These are phyloP conservation scores for Eugnorisma glareosa DNA, from an alignment of 2,888 invertebrate genomes.

Conservation along the genomic window DNA sequence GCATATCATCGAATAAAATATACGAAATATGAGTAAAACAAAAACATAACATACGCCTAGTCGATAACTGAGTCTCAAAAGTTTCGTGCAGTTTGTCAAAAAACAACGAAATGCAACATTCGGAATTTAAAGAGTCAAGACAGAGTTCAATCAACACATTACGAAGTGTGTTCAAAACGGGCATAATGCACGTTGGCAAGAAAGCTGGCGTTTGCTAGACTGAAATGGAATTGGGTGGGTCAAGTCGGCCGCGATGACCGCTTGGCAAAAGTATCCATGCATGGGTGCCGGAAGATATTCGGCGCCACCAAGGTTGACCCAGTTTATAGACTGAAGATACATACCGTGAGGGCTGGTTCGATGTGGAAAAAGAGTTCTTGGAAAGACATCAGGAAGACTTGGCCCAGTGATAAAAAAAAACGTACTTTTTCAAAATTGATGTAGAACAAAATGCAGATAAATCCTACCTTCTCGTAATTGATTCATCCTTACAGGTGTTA, in stretches of 20 bases:
- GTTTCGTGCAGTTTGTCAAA: not conserved
- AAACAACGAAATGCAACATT: not conserved
- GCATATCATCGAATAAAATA: not conserved
- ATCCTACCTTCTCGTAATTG: not conserved
- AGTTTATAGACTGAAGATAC: not conserved
- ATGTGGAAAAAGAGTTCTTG: not conserved
- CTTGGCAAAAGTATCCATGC: not conserved
- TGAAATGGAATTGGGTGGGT: not conserved
- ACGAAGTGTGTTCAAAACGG: not conserved
- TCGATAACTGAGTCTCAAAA: not conserved
- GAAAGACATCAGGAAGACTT: not conserved
- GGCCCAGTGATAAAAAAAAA: too few species aligned
- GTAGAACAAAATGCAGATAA: not conserved
- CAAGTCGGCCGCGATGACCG: not conserved
- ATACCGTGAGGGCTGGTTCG: not conserved
- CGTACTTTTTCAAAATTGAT: too few species aligned
- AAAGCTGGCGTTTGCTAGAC: not conserved
- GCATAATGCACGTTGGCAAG: not conserved
- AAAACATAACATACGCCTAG: not conserved
- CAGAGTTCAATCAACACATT: not conserved
- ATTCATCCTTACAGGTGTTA: not conserved
- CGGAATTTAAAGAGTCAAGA: not conserved
- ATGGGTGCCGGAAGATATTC: not conserved
- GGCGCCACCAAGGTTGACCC: not conserved
- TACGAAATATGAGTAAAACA: not conserved